Evolutionary conservation across 2,888 invertebrate genomes (phyloP), one percentile per base, ranked within the genome.

Genomic region (Lithophane ornitopus): DNA sequence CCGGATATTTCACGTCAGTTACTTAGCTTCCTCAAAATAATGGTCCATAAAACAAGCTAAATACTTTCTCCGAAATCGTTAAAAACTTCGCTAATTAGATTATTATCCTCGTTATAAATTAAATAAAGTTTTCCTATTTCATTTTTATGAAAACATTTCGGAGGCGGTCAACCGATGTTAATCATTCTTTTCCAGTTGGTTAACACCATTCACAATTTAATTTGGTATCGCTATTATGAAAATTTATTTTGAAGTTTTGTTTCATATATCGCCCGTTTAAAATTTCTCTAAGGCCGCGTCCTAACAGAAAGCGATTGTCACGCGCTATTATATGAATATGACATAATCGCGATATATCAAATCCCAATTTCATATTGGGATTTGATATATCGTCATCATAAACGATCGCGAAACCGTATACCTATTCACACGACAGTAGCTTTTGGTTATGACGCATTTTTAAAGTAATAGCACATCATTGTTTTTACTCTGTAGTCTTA

Each of bases 101-200:
- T 46, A 74, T 63, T 76, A 67, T 71, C 69, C 49, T 70, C 66
- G 34, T 78, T 56, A 70, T 72, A 75, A 72, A 80, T 70, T 70
- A 58, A 70, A 71, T 28, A 77, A 85, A 75, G 66, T 69, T 74
- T 74, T 46, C 14, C 19, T 44, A 75, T 63, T 80, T 12, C 26
- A 80, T 68, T 84, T 74, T 74, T 71, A 74, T 58, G 72, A 80
- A 80, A 83, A 63, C 71, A 77, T 65, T 68, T 61, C 34, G 28
- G 16, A 69, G 56, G 12, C 58, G 52, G 75, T 74, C 59, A 49
- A 16, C 61, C 70, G 72, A 65, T 56, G 59, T 63, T 79, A 41
- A 65, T 65, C 9, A 59, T 58, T 61, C 6, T 65, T 77, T 66
- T 62, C 66, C n/a, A 49, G 74, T 58, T 67, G 76, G 49, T 59